Evolutionary conservation across 1,140 invertebrate genomes (phyloP).

Genomic region (Diorhabda carinulata): DNA sequence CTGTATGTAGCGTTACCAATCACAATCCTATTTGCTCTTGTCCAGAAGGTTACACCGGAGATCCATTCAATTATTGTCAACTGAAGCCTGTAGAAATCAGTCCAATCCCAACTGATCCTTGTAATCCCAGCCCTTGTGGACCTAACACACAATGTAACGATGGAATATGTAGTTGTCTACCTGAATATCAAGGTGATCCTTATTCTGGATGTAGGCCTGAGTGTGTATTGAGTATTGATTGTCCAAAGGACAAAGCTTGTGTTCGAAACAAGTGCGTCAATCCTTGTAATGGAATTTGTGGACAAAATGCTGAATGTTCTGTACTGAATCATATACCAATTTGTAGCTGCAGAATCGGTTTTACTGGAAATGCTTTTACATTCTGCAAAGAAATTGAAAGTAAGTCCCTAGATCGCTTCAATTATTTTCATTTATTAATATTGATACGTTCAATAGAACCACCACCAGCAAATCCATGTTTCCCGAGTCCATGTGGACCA

Average conservation of each 20-base stretch:
- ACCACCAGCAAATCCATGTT: conserved; percentile 54
- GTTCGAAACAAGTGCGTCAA: conserved; percentile 61
- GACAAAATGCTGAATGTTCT: conserved; percentile 61
- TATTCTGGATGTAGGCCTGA: conserved; percentile 64
- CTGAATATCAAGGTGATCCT: conserved; percentile 62
- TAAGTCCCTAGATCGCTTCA: conserved; percentile 35
- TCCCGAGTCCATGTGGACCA: conserved; percentile 64
- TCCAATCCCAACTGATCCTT: conserved; percentile 48
- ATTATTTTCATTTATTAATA: too few relatives aligned
- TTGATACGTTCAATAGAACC: not conserved
- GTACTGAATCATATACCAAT: conserved; percentile 64
- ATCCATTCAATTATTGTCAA: conserved; percentile 69
- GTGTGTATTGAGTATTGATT: conserved; percentile 68
- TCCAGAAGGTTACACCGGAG: conserved; percentile 63
- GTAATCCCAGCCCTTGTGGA: conserved; percentile 63
- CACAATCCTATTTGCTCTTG: conserved; percentile 68
- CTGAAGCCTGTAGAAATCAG: conserved; percentile 50
- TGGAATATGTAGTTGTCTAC: conserved; percentile 59
- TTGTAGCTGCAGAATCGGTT: conserved; percentile 62
- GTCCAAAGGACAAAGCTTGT: conserved; percentile 60
- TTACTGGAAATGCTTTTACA: conserved; percentile 62
- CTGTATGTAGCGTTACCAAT: conserved; percentile 65
- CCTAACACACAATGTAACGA: conserved; percentile 58
- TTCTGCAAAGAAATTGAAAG: conserved; percentile 56
- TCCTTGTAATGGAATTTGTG: conserved; percentile 66